phyloP scores from a whole-genome alignment of 2,113 vertebrate genomes.

The Dendropsophus ebraccatus region DNA sequence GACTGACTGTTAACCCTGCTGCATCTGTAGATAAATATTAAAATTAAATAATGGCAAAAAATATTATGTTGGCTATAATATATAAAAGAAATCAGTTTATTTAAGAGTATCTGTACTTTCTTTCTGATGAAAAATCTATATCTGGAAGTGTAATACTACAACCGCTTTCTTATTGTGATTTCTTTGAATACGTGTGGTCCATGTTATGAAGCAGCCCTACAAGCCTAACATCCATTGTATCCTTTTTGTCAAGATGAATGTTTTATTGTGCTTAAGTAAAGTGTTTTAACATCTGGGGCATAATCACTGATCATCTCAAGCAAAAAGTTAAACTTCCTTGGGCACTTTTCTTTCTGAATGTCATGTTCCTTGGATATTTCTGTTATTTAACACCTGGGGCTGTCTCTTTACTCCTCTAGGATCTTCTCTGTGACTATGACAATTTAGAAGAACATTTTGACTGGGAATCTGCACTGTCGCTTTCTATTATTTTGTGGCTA shows the following conservation, averaged over 20 bases:
- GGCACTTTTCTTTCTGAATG: slow-evolving; percentile 54
- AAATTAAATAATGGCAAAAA: no score
- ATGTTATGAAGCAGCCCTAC: neutral
- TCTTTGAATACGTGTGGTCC: neutral
- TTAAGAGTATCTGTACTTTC: neutral
- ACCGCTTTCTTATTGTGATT: neutral
- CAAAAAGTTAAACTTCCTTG: slow-evolving; percentile 52
- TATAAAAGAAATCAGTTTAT: neutral
- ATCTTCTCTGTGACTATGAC: slow-evolving; percentile 44
- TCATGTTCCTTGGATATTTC: slow-evolving; percentile 55
- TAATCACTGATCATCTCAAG: slow-evolving; percentile 57
- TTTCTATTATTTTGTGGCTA: slow-evolving; percentile 50
- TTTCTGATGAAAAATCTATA: neutral
- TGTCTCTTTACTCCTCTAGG: slow-evolving; percentile 48
- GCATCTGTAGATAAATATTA: no score
- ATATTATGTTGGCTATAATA: neutral
- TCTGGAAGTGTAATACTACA: no score
- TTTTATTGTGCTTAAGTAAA: slow-evolving; percentile 51
- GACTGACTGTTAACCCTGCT: no score
- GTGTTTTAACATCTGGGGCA: slow-evolving; percentile 50
- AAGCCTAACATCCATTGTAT: neutral
- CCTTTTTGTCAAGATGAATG: slow-evolving; percentile 13
- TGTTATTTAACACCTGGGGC: slow-evolving; percentile 55
- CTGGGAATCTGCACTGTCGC: slow-evolving; percentile 46
- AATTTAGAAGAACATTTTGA: slow-evolving; percentile 58